A percentile compares a stretch with the other conserved stretches of the same genome.
Evolutionary conservation across 2,797 vertebrate genomes (phyloP).

Genomic region (Chaenodraco wilsoni): DNA sequence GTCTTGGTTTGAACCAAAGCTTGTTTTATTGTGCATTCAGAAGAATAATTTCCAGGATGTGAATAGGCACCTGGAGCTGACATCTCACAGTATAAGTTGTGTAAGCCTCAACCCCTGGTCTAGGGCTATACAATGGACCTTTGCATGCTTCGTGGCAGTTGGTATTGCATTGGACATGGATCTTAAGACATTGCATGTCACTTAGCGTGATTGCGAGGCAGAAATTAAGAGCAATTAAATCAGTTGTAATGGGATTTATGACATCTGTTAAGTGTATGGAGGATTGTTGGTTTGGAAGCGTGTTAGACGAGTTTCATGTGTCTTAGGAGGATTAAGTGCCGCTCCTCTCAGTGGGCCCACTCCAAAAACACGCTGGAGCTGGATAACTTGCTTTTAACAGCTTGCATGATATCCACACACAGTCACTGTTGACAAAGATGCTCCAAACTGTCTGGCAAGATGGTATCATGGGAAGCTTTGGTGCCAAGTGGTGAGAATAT

Average conservation of each 20-base stretch:
- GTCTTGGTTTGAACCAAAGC: conserved; percentile 46
- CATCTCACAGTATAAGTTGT: conserved; percentile 35
- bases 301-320: background rate
- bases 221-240: conserved; percentile 23
- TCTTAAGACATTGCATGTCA: conserved; percentile 16
- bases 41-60: conserved; percentile 33
- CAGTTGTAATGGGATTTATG: conserved; percentile 32
- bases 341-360: conserved; percentile 12
- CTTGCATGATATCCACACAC: conserved; percentile 11
- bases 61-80: conserved; percentile 36
- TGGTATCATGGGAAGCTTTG: conserved; percentile 36
- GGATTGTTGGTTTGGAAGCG: conserved; percentile 13
- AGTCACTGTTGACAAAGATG: conserved; percentile 19
- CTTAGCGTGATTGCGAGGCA: conserved; percentile 20
- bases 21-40: conserved; percentile 61
- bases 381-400: conserved; percentile 8
- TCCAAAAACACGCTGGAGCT: background rate
- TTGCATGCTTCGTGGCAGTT: conserved; percentile 2
- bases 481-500: conserved; percentile 20
- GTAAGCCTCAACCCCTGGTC: conserved; percentile 1
- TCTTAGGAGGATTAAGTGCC: conserved; percentile 27
- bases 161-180: background rate
- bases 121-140: conserved; percentile 3
- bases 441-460: conserved; percentile 34
- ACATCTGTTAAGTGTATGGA: conserved; percentile 24